Base-by-base conservation (phyloP, 2,797 vertebrate genomes). In the Neomorphus geoffroyi region DNA sequence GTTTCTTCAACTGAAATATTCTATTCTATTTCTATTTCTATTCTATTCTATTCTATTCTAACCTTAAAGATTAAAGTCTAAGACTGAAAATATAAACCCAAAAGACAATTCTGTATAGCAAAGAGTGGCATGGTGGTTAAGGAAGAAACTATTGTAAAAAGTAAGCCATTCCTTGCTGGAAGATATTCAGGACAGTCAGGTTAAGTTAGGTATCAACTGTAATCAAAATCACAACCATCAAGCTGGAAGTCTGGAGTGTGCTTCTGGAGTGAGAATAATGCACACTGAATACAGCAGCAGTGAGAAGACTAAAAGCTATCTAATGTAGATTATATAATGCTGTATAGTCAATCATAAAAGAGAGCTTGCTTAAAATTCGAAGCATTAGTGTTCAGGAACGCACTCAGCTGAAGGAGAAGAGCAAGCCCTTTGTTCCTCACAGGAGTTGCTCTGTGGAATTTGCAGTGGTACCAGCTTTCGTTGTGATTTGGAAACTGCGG, bases 181-280 rank as follows among this genome's bases (percentile, higher is more conserved):
- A 83, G 80, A 61, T 85, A 88, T 77, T 92, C 66, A 92, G 72
- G 80, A 80, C 33, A 91, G 73, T 37, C 58, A 72, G 70, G 86
- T 81, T 83, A 94, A 94, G 85, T 56, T 82, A 91, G 33, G 46
- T 67, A 90, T 71, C 53, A 92, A 92, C 51, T 64, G 39, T 65
- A 92, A 95, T 89, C 79, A 90, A 83, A 89, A 72, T 65, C 2
- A 0, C n/a, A 83, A 50, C 61, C 62, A 80, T 48, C 54, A 84
- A 88, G 51, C 80, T 69, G 45, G 27, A 92, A 92, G 48, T 57
- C 7, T 37, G 5, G 46, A 92, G 39, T 11, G 33, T 12, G 75
- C 66, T 90, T 95, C 64, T 72, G 62, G 28, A n/a, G 64, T 90
- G 82, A 96, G 51, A 91, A 84, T 71, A 92, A 86, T 37, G 79